Base-by-base conservation (phyloP, 2,113 vertebrate genomes). In the Morone saxatilis region DNA sequence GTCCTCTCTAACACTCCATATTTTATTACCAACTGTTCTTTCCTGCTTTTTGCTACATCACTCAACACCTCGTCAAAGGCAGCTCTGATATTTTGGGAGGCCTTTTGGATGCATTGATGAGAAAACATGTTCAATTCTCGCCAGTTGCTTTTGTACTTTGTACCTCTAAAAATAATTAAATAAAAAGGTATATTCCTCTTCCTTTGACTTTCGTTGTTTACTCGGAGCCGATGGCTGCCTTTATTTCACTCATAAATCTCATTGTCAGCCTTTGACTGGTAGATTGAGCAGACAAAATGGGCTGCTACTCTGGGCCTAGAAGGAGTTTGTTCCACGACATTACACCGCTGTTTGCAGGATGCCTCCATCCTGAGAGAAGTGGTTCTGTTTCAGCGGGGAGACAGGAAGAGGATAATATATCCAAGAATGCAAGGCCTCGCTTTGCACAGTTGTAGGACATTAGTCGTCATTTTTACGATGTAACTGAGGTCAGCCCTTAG, bases 301-400 rank as follows among this genome's bases (percentile, higher is more conserved):
- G 88, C 78, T 83, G 65, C 82, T 57, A 78, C 87, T 86, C 70
- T 69, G 61, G 82, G 88, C 88, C 92, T 87, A 77, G 83, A 65
- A 93, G 88, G 88, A 90, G 89, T 93, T 92, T 93, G 93, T 95
- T 95, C 93, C 93, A 93, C 89, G 40, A 94, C 93, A 94, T 94
- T 94, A 94, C 85, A 83, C 88, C 17, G 43, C 81, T 90, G 88
- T 88, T 91, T 87, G 77, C 79, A 86, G 86, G 83, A 90, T 47
- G 81, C 88, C 22, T 89, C 63, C 67, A 78, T 79, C 86, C 83
- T 81, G 76, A 71, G 83, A 92, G 81, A 72, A 84, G 73, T 57
- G 66, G 45, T 82, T 63, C 78, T 6, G n/a, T 63, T 88, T 74
- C 69, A 57, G 56, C 60, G 14, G 36, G 43, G 40, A 31, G 63